Percentiles rank a stretch among this genome's conserved stretches.
These are phyloP conservation scores for Perca schrenkii DNA, from an alignment of 2,113 vertebrate genomes.

Conservation along the genomic window DNA sequence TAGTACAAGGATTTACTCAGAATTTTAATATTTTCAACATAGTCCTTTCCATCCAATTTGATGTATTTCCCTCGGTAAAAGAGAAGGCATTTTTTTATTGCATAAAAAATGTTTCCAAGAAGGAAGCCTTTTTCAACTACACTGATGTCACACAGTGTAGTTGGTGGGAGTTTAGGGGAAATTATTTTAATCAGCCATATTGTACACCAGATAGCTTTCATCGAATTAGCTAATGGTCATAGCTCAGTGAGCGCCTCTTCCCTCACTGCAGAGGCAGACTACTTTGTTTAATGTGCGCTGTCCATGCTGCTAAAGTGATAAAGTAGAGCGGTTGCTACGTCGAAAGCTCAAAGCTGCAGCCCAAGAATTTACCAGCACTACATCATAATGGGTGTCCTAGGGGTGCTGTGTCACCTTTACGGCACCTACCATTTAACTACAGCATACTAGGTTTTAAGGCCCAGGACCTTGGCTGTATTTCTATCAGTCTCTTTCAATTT, in stretches of 20 bases:
- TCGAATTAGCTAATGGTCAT: not conserved
- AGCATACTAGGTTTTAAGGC: not conserved
- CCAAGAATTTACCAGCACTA: not conserved
- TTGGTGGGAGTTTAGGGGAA: not conserved
- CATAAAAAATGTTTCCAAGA: not conserved
- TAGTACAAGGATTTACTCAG: conserved; percentile 26
- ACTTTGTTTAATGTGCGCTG: not conserved
- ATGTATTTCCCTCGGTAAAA: conserved; percentile 18
- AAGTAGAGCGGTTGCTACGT: not conserved
- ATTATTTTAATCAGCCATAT: not conserved
- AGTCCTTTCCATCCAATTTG: conserved; percentile 40
- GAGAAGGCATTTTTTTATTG: not conserved
- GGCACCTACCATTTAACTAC: not conserved
- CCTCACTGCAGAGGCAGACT: not conserved
- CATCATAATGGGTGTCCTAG: not conserved
- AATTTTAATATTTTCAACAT: conserved; percentile 34
- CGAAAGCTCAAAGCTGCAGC: not conserved
- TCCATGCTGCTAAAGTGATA: conserved; percentile 13
- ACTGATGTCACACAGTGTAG: too few relatives aligned
- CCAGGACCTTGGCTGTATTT: not conserved
- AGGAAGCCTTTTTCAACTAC: not conserved
- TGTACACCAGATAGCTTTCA: not conserved
- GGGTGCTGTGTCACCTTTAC: not conserved
- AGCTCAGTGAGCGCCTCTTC: not conserved
- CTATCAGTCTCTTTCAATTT: not conserved